phyloP scores from a whole-genome alignment of 2,113 vertebrate species.

The Platycercus adscitus region DNA sequence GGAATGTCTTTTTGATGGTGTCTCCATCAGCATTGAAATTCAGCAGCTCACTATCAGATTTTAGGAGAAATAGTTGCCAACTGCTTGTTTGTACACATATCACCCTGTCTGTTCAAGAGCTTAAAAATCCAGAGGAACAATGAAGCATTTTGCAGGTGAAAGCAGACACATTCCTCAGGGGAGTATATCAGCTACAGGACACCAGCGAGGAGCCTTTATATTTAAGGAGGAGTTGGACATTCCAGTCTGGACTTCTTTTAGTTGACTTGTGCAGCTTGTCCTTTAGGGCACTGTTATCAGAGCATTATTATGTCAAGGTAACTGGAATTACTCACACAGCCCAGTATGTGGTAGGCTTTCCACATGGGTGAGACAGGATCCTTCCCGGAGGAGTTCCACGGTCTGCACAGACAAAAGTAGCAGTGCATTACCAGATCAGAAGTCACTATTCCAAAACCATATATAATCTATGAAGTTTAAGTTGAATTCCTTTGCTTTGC shows the following conservation, averaged over 20 bases:
- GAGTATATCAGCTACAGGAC: neutral
- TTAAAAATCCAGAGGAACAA: neutral
- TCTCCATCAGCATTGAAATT: neutral
- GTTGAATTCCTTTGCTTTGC: neutral
- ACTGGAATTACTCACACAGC: neutral
- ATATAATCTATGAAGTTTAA: neutral
- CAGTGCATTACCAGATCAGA: neutral
- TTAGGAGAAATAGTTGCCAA: neutral
- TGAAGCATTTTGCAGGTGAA: conserved; percentile 17
- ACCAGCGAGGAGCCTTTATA: neutral
- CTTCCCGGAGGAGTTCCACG: neutral
- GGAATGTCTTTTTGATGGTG: neutral
- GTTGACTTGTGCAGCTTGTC: neutral
- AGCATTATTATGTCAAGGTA: neutral
- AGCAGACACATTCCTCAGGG: neutral
- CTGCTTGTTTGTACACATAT: neutral
- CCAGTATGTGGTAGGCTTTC: neutral
- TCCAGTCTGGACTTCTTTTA: neutral
- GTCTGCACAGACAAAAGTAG: neutral
- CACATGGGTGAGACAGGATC: neutral
- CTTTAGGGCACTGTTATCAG: neutral
- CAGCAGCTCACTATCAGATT: neutral
- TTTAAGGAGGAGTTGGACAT: conserved; percentile 1
- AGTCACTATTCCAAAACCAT: neutral
- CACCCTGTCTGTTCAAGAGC: neutral